Evolutionary conservation across 2,797 vertebrate genomes (phyloP).

Genomic region (Acropternis orthonyx): DNA sequence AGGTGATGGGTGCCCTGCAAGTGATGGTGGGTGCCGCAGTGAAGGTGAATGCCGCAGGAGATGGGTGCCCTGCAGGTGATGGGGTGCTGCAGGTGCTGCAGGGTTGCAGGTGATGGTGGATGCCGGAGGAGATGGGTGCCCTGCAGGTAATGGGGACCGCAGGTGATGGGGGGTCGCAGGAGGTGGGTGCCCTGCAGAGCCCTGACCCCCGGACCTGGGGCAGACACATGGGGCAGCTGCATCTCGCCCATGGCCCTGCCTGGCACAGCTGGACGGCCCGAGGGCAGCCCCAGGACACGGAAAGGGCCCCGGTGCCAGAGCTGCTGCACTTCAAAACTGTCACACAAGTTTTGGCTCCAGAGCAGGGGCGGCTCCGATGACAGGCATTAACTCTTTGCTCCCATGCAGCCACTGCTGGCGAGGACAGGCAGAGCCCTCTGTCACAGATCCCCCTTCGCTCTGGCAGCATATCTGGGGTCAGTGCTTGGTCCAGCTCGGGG

Average conservation of each 20-base stretch:
- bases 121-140: fast-evolving
- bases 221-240: fast-evolving
- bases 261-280: not conserved
- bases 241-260: fast-evolving
- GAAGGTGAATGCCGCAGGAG: no score
- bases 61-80: no score
- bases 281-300: not conserved
- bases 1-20: no score
- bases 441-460: fast-evolving
- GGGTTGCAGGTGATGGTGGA: no score
- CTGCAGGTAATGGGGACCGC: no score
- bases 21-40: no score
- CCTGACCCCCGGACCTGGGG: fast-evolving
- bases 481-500: fast-evolving
- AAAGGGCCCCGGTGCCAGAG: not conserved
- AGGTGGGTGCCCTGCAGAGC: not conserved
- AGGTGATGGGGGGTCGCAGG: not conserved
- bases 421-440: not conserved
- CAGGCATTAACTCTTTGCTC: not conserved
- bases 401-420: not conserved
- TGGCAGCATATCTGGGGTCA: fast-evolving
- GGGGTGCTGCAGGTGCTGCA: no score
- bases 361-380: not conserved
- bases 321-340: not conserved
- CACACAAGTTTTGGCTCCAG: not conserved